These are phyloP conservation scores for Chelon labrosus DNA, from an alignment of 2,797 vertebrate genomes.

Conservation along the genomic window DNA sequence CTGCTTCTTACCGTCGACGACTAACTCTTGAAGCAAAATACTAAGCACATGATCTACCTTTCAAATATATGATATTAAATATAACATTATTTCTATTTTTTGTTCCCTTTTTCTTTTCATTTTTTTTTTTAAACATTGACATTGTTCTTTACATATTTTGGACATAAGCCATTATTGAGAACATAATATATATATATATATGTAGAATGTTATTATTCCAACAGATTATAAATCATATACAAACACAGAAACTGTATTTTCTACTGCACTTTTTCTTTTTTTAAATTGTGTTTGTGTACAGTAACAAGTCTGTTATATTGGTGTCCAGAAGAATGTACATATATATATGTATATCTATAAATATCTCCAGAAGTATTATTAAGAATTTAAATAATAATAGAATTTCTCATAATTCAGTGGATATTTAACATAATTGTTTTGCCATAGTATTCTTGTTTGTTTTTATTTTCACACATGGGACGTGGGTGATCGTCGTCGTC, in stretches of 20 bases:
- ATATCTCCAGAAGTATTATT: conserved; percentile 44
- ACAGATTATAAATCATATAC: conserved; percentile 70
- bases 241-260: conserved; percentile 84
- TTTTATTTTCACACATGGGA: conserved; percentile 15
- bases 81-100: conserved; percentile 70
- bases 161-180: conserved; percentile 78
- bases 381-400: conserved; percentile 11
- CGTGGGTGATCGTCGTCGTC: conserved; percentile 35
- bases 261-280: conserved; percentile 78
- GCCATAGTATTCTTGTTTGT: conserved; percentile 32
- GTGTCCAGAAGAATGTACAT: conserved; percentile 45
- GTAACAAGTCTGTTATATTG: conserved; percentile 54
- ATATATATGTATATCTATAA: conserved; percentile 13
- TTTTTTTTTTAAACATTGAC: no score
- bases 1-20: conserved; percentile 68
- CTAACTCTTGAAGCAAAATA: conserved; percentile 66
- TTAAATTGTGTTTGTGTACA: conserved; percentile 68
- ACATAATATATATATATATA: conserved; percentile 61
- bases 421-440: conserved; percentile 45
- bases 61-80: conserved; percentile 63
- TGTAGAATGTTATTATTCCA: conserved; percentile 76
- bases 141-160: conserved; percentile 77
- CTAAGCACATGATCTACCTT: conserved; percentile 85
- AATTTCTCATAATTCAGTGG: conserved; percentile 24
- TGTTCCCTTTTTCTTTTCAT: conserved; percentile 46